A percentile compares a stretch with the other conserved stretches of the same genome.
Conservation (phyloP, 2,888 invertebrate species). For the Gortyna flavago region DNA sequence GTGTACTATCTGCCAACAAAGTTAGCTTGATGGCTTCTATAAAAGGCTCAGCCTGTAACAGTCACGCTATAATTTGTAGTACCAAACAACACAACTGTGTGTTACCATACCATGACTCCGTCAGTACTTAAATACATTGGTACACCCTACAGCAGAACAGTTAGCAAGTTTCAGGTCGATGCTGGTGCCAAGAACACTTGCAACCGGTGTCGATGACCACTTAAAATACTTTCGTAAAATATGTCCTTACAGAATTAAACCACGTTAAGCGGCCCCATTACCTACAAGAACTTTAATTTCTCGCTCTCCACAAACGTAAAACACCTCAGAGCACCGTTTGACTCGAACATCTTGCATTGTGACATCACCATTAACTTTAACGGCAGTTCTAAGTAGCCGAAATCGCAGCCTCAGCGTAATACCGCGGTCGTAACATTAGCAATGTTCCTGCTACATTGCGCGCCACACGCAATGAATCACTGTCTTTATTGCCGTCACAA, state of each 20-base stretch:
- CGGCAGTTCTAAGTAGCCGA: slow-evolving; percentile 61
- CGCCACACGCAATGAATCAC: slow-evolving; percentile 61
- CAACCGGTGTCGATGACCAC: neutral
- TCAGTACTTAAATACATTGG: neutral
- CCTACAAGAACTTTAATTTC: slow-evolving; percentile 41
- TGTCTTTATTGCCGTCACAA: slow-evolving; percentile 61
- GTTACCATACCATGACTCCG: no score
- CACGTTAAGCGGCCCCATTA: slow-evolving; percentile 38
- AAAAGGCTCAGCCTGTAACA: neutral
- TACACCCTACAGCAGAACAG: neutral
- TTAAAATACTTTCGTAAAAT: slow-evolving; percentile 15
- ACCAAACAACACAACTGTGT: neutral
- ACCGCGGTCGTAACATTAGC: slow-evolving; percentile 60
- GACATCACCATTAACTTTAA: slow-evolving; percentile 61
- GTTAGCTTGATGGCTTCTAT: neutral
- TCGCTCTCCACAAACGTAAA: slow-evolving; percentile 28
- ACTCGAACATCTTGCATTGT: slow-evolving; percentile 54
- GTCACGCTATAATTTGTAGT: neutral
- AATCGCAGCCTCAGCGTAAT: slow-evolving; percentile 61
- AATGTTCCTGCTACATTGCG: slow-evolving; percentile 61
- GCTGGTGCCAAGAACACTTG: neutral
- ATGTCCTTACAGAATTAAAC: slow-evolving; percentile 24
- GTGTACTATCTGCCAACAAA: slow-evolving; percentile 8
- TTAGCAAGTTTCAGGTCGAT: neutral
- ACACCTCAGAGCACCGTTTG: slow-evolving; percentile 35